Conservation (phyloP, 1,140 invertebrate species). For the Meloidogyne exigua region DNA sequence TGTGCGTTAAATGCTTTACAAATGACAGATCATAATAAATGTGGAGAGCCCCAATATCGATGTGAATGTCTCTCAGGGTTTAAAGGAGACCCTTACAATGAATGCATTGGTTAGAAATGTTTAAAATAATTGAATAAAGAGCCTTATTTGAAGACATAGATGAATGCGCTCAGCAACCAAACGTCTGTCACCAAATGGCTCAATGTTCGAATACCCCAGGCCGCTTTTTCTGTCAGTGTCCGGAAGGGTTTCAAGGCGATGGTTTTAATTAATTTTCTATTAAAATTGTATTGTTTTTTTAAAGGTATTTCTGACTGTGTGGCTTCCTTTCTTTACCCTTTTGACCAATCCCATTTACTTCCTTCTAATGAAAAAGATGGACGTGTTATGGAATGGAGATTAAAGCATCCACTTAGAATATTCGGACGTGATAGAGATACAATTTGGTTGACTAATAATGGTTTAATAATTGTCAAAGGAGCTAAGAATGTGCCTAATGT, state of each 20-base stretch:
- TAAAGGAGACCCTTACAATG: constrained; percentile 50
- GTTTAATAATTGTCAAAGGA: constrained; percentile 55
- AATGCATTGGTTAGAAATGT: constrained; percentile 46
- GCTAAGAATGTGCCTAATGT: not conserved
- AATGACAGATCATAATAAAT: constrained; percentile 57
- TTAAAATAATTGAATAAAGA: constrained; percentile 11
- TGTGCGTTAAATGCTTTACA: constrained; percentile 60
- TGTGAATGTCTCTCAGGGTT: constrained; percentile 60
- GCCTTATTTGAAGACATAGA: constrained; percentile 74
- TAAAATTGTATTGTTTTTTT: not conserved
- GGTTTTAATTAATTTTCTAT: constrained; percentile 19
- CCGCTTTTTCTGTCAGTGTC: constrained; percentile 85
- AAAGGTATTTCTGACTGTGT: constrained; percentile 50
- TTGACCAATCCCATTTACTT: constrained; percentile 48
- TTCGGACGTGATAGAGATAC: constrained; percentile 52
- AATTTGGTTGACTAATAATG: constrained; percentile 57
- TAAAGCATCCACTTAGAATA: constrained; percentile 53
- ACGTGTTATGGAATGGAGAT: constrained; percentile 47
- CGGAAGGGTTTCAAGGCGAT: constrained; percentile 54
- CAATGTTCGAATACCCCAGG: constrained; percentile 87
- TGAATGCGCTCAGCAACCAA: constrained; percentile 78
- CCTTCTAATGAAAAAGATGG: constrained; percentile 49
- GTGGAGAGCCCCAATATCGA: constrained; percentile 53
- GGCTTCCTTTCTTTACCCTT: constrained; percentile 57
- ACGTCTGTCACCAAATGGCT: constrained; percentile 74